Conservation (phyloP, 2,888 invertebrate genomes). For the Sarcophaga carnaria region DNA sequence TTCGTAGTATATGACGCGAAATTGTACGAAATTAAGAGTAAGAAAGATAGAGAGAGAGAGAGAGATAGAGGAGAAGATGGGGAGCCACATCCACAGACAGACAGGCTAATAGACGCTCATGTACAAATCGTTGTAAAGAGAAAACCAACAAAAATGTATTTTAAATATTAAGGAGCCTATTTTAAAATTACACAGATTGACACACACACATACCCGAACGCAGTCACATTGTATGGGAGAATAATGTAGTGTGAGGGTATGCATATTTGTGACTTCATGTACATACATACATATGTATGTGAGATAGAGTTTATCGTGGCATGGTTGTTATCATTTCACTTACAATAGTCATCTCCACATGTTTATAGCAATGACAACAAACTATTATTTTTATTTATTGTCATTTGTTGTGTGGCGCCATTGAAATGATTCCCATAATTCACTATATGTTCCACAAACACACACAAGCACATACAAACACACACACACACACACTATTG, state of each 20-base stretch:
- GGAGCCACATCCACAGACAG: background rate
- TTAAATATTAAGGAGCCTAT: constrained; percentile 21
- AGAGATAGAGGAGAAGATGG: too few species aligned
- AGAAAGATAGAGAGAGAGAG: background rate
- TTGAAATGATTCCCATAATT: constrained; percentile 75
- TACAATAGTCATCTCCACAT: constrained; percentile 71
- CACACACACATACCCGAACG: background rate
- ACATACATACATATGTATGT: background rate
- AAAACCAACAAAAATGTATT: background rate
- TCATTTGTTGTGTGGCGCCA: constrained; percentile 80
- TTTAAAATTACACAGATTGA: background rate
- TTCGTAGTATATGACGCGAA: constrained; percentile 27
- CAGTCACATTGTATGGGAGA: background rate
- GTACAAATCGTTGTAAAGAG: background rate
- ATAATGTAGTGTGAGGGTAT: background rate
- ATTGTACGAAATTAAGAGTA: background rate
- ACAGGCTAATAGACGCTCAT: background rate
- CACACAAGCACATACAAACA: constrained; percentile 5
- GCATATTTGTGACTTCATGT: background rate
- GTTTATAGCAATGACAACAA: constrained; percentile 74
- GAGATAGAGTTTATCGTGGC: constrained; percentile 5
- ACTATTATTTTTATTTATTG: constrained; percentile 81
- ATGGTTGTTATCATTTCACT: constrained; percentile 50
- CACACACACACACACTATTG: background rate
- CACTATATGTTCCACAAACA: constrained; percentile 46